A percentile compares a stretch with the other conserved stretches of the same genome.
Evolutionary conservation across 2,888 invertebrate species (phyloP).

Genomic region (Xanthorhoe spadicearia): DNA sequence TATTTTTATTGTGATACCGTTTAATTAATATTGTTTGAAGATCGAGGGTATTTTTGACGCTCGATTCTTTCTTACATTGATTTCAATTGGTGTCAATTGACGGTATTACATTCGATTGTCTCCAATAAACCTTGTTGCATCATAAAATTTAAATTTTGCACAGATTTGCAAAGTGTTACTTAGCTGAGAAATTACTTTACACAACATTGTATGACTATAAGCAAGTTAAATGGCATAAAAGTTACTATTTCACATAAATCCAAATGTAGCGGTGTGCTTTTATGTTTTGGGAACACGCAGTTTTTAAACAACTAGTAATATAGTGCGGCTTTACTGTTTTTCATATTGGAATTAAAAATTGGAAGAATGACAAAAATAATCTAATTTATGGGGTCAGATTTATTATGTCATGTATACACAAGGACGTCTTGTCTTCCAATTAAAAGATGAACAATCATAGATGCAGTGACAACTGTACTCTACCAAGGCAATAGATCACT

Average conservation of each 20-base stretch:
- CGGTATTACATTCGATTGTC: constrained; percentile 28
- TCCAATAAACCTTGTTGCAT: constrained; percentile 22
- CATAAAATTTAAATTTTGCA: constrained; percentile 13
- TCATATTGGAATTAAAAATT: not conserved
- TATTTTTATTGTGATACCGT: constrained; percentile 9
- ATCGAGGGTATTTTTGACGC: constrained; percentile 19
- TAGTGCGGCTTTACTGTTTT: not conserved
- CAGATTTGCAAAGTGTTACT: constrained; percentile 8
- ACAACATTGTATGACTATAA: constrained; percentile 12
- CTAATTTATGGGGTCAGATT: constrained; percentile 17
- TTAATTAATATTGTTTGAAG: constrained; percentile 14
- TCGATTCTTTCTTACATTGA: constrained; percentile 26
- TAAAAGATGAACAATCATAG: constrained; percentile 4
- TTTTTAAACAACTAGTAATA: constrained; percentile 20
- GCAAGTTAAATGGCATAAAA: constrained; percentile 12
- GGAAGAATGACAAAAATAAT: not conserved
- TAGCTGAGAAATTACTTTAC: constrained; percentile 18
- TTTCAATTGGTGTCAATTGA: constrained; percentile 37
- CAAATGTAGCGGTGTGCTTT: constrained; percentile 20
- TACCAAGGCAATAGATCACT: not conserved
- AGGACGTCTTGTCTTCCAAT: constrained; percentile 20
- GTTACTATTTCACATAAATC: constrained; percentile 19
- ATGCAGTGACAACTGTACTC: not conserved
- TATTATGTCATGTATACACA: constrained; percentile 18
- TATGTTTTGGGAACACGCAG: constrained; percentile 38